Evolutionary conservation across 1,140 invertebrate genomes (phyloP).

Genomic region (Belonocnema kinseyi): DNA sequence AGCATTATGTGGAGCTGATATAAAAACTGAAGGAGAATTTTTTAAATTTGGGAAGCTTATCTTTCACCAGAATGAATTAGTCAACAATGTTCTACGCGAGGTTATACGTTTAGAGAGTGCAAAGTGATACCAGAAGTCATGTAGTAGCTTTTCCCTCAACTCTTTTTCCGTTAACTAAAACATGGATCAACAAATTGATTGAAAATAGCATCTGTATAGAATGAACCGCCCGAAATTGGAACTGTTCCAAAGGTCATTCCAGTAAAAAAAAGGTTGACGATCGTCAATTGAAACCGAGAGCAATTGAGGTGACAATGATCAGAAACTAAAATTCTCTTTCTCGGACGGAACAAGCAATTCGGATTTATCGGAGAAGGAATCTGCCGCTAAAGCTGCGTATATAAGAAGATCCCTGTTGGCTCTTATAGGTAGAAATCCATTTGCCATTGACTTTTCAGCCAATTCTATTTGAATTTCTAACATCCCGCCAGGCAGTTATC

Average conservation of each 20-base stretch:
- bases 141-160: no score
- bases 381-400: neutral
- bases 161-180: no score
- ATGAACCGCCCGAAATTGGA: no score
- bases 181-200: no score
- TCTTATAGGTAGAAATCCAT: constrained; percentile 1
- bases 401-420: neutral
- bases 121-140: no score
- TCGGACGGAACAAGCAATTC: neutral
- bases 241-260: neutral
- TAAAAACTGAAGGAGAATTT: no score
- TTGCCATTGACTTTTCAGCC: constrained; percentile 49
- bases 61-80: no score
- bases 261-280: neutral
- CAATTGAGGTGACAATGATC: neutral
- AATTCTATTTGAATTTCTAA: constrained; percentile 54
- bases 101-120: no score
- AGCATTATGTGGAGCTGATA: neutral
- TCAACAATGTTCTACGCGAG: no score
- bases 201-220: no score
- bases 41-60: no score
- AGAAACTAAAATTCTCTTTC: neutral
- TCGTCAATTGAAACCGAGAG: neutral
- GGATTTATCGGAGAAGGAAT: neutral
- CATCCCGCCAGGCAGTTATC: constrained; percentile 50